Percentiles rank a stretch among this genome's conserved stretches.
Conservation (phyloP, 2,797 vertebrate genomes). For the Darevskia nairensis region DNA sequence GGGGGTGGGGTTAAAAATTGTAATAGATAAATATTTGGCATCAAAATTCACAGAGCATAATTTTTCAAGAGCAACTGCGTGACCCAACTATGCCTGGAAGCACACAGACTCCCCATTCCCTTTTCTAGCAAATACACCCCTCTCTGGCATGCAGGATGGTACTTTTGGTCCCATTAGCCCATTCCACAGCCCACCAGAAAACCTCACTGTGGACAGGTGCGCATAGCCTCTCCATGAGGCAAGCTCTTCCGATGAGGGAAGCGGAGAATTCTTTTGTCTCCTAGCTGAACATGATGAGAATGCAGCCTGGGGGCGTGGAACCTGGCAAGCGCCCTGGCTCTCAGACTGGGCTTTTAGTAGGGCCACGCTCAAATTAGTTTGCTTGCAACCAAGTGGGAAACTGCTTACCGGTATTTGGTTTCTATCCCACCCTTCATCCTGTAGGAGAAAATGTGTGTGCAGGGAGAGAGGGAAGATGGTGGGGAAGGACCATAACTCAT, state of each 20-base stretch:
- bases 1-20: not conserved
- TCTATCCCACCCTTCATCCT: no score
- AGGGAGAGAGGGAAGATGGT: not conserved
- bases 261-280: constrained; percentile 47
- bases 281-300: constrained; percentile 34
- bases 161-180: accelerated
- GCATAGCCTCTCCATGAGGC: constrained; percentile 64
- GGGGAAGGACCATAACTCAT: no score
- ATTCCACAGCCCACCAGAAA: not conserved
- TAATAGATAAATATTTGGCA: not conserved
- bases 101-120: not conserved
- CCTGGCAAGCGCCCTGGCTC: constrained; percentile 13
- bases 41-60: not conserved
- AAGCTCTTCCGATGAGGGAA: constrained; percentile 63
- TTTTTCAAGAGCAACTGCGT: not conserved
- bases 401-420: no score
- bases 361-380: not conserved
- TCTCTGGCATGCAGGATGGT: accelerated
- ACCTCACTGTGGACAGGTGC: constrained; percentile 65
- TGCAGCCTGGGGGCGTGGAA: constrained; percentile 5
- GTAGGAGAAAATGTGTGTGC: not conserved
- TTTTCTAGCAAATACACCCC: not conserved
- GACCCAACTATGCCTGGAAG: accelerated
- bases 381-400: not conserved
- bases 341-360: accelerated